A percentile compares a stretch with the other conserved stretches of the same genome.
phyloP scores from a whole-genome alignment of 2,113 vertebrate genomes.

The Telmatochromis sp. region DNA sequence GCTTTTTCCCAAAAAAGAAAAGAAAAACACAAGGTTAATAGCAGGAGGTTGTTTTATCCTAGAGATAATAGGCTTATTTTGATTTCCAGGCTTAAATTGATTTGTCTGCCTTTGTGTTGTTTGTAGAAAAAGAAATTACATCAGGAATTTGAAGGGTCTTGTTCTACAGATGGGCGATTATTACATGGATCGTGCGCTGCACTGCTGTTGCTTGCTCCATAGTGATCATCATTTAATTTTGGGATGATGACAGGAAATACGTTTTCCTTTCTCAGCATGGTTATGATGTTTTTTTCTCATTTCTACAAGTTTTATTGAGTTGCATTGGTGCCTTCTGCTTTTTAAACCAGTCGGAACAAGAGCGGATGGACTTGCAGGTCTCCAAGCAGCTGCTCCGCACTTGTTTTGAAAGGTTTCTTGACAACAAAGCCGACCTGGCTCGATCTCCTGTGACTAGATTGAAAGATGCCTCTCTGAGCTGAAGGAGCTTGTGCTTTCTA shows the following conservation, averaged over 20 bases:
- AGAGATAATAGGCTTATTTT: neutral
- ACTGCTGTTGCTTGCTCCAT: neutral
- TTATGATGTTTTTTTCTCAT: neutral
- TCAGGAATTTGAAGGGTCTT: neutral
- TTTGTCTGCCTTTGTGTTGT: neutral
- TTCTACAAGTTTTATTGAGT: neutral
- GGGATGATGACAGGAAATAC: neutral
- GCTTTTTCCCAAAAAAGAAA: neutral
- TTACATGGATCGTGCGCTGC: neutral
- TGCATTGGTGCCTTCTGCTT: neutral
- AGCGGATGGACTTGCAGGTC: neutral
- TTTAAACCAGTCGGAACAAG: neutral
- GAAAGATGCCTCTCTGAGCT: constrained; percentile 10
- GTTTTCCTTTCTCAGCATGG: neutral
- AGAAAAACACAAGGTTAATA: neutral
- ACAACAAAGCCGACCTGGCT: constrained; percentile 33
- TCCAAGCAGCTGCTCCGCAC: constrained; percentile 31
- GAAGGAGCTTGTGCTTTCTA: neutral
- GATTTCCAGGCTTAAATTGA: neutral
- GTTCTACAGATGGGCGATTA: neutral
- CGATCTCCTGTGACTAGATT: neutral
- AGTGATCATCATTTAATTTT: neutral
- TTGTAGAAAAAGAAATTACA: neutral
- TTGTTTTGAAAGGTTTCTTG: constrained; percentile 47
- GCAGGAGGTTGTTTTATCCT: neutral